Evolutionary conservation across 2,888 invertebrate genomes (phyloP), one percentile per base, ranked within the genome.

Genomic region (Aphrophora alni): DNA sequence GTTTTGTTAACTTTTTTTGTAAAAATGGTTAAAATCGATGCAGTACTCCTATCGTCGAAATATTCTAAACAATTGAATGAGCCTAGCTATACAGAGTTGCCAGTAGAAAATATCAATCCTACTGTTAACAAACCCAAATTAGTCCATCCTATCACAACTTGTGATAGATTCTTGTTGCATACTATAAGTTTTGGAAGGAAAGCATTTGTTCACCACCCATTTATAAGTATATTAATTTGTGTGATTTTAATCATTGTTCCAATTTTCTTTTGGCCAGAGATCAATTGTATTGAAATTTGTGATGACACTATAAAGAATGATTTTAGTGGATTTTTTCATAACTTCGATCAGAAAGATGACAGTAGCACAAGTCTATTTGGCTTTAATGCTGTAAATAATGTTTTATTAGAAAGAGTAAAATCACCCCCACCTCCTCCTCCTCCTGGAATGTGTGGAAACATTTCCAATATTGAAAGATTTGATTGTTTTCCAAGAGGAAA

Each of bases 401-500:
- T 33, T 33, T 3, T 33, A 3, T 8, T n/a, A n/a, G n/a, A 10
- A 25, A 27, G 17, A 76, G 28, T 28, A 68, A 33, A 25, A 76
- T 33, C 59, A 68, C 21, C 12, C 12, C n/a, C 24, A 68, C 21
- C 17, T 12, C 26, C 25, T 21, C 26, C 25, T 33, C n/a, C 27
- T 27, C 33, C 73, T 73, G 27, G 7, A 38, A 75, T 44, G 28
- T 71, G 68, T 83, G 82, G 72, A 76, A 83, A 73, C 28, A 80
- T 81, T 44, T 75, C 81, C 1, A 83, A 85, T 77, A 80, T 75
- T 28, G 81, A 81, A n/a, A 84, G 82, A 82, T 84, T 85, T 82
- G 86, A 86, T 78, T 86, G 86, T 77, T 84, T 84, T 73, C 86
- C 86, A 3, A 80, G 84, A 80, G 83, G 83, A 33, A 70, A 75